A percentile compares a stretch with the other conserved stretches of the same genome.
Conservation (phyloP, 2,888 invertebrate genomes). For the Augiades crinisus region DNA sequence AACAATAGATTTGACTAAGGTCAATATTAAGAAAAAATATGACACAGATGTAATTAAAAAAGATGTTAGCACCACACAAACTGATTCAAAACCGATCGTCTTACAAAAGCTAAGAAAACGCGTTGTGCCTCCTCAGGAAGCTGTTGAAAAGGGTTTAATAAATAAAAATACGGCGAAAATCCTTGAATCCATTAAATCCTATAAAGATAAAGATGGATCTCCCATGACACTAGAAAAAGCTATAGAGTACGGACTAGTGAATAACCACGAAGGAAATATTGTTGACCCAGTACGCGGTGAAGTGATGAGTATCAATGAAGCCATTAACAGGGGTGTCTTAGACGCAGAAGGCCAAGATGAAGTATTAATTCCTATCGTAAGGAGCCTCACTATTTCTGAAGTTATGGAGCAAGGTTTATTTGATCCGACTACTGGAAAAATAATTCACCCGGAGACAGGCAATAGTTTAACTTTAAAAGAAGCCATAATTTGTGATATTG, state of each 20-base stretch:
- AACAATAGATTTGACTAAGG: slow-evolving; percentile 81
- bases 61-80: slow-evolving; percentile 60
- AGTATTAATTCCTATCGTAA: slow-evolving; percentile 89
- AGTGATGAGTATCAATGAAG: slow-evolving; percentile 90
- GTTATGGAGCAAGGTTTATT: slow-evolving; percentile 93
- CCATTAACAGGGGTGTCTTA: slow-evolving; percentile 90
- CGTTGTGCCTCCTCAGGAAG: slow-evolving; percentile 88
- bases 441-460: slow-evolving; percentile 94
- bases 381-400: slow-evolving; percentile 91
- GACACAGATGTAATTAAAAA: slow-evolving; percentile 84
- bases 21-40: slow-evolving; percentile 82
- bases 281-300: slow-evolving; percentile 92
- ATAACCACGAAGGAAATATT: slow-evolving; percentile 88
- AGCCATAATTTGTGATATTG: slow-evolving; percentile 93
- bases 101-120: slow-evolving; percentile 90
- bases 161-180: slow-evolving; percentile 88
- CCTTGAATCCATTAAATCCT: slow-evolving; percentile 82
- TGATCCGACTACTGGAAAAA: slow-evolving; percentile 85
- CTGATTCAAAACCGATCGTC: slow-evolving; percentile 85
- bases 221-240: slow-evolving; percentile 88
- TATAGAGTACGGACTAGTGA: slow-evolving; percentile 84
- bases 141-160: slow-evolving; percentile 88
- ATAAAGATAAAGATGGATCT: slow-evolving; percentile 80
- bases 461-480: slow-evolving; percentile 88
- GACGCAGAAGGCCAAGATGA: slow-evolving; percentile 89